These are phyloP conservation scores for Machimus rusticus DNA, from an alignment of 2,888 invertebrate species.

Conservation along the genomic window DNA sequence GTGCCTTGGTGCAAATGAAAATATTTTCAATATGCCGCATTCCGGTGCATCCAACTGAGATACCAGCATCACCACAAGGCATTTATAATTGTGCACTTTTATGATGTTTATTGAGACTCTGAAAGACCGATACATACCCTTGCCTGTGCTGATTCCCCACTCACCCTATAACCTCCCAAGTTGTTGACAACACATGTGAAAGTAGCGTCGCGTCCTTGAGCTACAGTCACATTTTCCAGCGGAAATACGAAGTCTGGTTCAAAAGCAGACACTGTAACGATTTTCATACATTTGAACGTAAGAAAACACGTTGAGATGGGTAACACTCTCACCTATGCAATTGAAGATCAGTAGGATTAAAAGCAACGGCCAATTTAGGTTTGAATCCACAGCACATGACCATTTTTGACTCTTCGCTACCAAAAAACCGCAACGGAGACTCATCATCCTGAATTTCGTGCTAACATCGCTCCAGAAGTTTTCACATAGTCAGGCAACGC, in stretches of 20 bases:
- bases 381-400: slow-evolving; percentile 48
- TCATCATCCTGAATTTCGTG: slow-evolving; percentile 35
- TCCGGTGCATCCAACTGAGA: slow-evolving; percentile 48
- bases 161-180: slow-evolving; percentile 84
- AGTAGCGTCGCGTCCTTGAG: slow-evolving; percentile 79
- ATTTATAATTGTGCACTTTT: slow-evolving; percentile 39
- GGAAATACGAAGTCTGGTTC: slow-evolving; percentile 79
- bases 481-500: neutral
- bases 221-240: slow-evolving; percentile 78
- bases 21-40: slow-evolving; percentile 44
- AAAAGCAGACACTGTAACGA: slow-evolving; percentile 67
- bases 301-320: neutral
- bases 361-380: slow-evolving; percentile 56
- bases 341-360: slow-evolving; percentile 57
- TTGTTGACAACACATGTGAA: slow-evolving; percentile 83
- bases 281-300: neutral
- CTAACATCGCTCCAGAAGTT: slow-evolving; percentile 22
- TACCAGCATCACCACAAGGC: slow-evolving; percentile 46
- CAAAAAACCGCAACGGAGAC: slow-evolving; percentile 14
- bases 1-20: slow-evolving; percentile 39
- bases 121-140: slow-evolving; percentile 79
- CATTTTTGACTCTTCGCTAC: slow-evolving; percentile 49
- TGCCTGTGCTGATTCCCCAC: slow-evolving; percentile 84
- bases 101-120: slow-evolving; percentile 38
- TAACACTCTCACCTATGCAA: slow-evolving; percentile 60